These are phyloP conservation scores for Netelia fuscicornis DNA, from an alignment of 2,888 invertebrate species.

Conservation along the genomic window DNA sequence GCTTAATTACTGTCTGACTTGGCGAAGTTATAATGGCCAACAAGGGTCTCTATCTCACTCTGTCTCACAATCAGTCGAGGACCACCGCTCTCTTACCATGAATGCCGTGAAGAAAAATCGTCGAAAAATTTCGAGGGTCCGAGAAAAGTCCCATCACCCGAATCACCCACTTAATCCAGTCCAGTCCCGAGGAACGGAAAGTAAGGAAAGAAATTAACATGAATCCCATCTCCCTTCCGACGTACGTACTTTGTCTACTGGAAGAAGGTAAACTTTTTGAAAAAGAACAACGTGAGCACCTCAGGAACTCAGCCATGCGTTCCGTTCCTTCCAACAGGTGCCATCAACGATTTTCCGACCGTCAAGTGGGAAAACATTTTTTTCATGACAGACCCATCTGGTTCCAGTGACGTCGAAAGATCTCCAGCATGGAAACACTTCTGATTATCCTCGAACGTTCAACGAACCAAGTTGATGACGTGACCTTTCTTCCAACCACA, in stretches of 20 bases:
- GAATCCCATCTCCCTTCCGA: slow-evolving; percentile 45
- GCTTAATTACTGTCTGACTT: slow-evolving; percentile 84
- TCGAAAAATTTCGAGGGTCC: slow-evolving; percentile 52
- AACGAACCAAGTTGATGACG: slow-evolving; percentile 30
- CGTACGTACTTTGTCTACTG: slow-evolving; percentile 34
- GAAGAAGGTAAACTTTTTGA: slow-evolving; percentile 48
- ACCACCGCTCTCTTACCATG: slow-evolving; percentile 57
- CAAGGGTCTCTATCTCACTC: slow-evolving; percentile 73
- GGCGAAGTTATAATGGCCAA: slow-evolving; percentile 84
- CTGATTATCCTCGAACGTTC: slow-evolving; percentile 25
- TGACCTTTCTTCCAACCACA: slow-evolving; percentile 5
- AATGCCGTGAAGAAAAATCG: slow-evolving; percentile 56
- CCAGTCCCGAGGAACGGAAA: slow-evolving; percentile 46
- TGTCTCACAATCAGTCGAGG: slow-evolving; percentile 59
- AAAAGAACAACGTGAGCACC: slow-evolving; percentile 32
- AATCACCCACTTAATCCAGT: slow-evolving; percentile 68
- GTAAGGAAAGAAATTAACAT: slow-evolving; percentile 40
- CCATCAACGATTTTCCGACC: not conserved
- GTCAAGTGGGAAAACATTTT: not conserved
- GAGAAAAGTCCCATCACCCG: slow-evolving; percentile 59
- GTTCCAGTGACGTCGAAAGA: not conserved
- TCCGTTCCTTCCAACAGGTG: not conserved
- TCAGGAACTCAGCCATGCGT: slow-evolving; percentile 6
- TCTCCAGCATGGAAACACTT: slow-evolving; percentile 4
- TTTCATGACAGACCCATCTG: not conserved